These are phyloP conservation scores for Montifringilla adamsi DNA, from an alignment of 2,113 vertebrate genomes.

Conservation along the genomic window DNA sequence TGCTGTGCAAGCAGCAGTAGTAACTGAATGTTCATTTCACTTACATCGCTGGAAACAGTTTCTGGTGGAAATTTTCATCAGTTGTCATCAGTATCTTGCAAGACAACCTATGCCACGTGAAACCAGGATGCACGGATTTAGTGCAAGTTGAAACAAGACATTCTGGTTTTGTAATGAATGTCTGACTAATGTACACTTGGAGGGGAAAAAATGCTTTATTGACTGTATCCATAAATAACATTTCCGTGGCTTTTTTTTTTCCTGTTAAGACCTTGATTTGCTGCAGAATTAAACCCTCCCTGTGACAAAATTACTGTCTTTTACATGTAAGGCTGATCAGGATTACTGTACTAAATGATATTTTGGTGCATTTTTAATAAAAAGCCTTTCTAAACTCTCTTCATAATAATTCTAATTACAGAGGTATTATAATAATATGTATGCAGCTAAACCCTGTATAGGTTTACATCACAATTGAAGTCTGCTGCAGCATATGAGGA, in stretches of 20 bases:
- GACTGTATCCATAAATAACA: neutral
- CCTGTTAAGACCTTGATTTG: neutral
- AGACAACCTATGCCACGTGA: neutral
- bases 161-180: neutral
- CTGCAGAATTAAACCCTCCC: neutral
- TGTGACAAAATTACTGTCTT: neutral
- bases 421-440: neutral
- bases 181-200: neutral
- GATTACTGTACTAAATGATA: neutral
- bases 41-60: neutral
- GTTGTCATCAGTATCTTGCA: neutral
- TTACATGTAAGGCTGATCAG: neutral
- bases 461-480: neutral
- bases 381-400: neutral
- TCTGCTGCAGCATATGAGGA: neutral
- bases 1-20: neutral
- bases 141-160: neutral
- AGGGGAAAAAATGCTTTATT: neutral
- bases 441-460: neutral
- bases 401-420: neutral
- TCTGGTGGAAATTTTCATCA: neutral
- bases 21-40: neutral
- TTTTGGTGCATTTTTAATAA: neutral
- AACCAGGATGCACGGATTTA: neutral
- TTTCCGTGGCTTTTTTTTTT: rapidly evolving